Base-by-base conservation (phyloP, 2,797 vertebrate genomes). In the Pangasius mekongensis region DNA sequence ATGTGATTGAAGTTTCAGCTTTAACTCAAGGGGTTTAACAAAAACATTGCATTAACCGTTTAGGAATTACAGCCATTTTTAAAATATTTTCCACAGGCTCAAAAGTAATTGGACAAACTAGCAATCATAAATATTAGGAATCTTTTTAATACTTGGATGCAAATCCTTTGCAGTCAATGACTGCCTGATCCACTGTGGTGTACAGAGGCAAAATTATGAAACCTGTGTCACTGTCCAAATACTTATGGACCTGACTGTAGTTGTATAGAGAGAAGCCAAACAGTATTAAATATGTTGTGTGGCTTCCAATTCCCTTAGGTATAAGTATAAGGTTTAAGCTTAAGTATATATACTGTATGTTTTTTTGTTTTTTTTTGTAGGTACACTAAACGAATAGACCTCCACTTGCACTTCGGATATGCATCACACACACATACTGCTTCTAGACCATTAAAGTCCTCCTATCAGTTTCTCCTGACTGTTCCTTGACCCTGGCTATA, bases 401-500 rank as follows among this genome's bases (percentile, higher is more conserved):
- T 54, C 27, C 5, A 7, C 11, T 52, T 76, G 43, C 10, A 11
- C 20, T 78, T 3, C 18, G 0, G 52, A 33, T 56, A 54, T 33
- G 27, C 1, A 54, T 80, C 22, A 83, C 81, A 83, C 58, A 82
- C 33, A 13, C 33, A 58, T 39, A 43, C 20, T 24, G 58, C 20
- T 7, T 24, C 7, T 60, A 62, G 36, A 16, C 36, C 39, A 10
- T 49, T 66, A 49, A 49, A 66, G 4, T 49, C 27, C 8, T 47
- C 24, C 60, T 66, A 64, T 83, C 81, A 83, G 39, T 66, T 49
- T 66, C 27, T 49, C 9, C 36, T 47, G 43, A 49, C 81, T 30
- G n/a, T 66, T 83, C 27, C 36, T 66, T 83, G 39, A 83, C 81
- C 81, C 36, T 49, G 43, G 16, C 3, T 83, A 66, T 49, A 83